Evolutionary conservation across 2,888 invertebrate genomes (phyloP), one percentile per base, ranked within the genome.

Genomic region (Empis stercorea): DNA sequence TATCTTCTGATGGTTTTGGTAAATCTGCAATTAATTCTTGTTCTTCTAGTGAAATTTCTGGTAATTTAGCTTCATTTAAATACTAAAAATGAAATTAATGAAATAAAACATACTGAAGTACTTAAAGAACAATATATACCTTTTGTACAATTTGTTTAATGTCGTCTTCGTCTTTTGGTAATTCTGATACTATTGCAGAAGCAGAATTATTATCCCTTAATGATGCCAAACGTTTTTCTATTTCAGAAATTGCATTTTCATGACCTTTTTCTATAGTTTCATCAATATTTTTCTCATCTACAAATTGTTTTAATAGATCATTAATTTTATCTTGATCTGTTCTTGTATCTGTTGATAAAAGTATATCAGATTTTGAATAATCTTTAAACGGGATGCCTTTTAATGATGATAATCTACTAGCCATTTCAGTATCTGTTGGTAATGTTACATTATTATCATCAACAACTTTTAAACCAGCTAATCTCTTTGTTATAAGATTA

Each of bases 271-370:
- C 68, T n/a, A 73, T 57, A 53, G 73, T 73, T 37, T 73, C 71
- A 52, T 78, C 76, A 9, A 73, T 64, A 56, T 75, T 73, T 43
- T 76, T 70, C 58, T 76, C 73, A 42, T 76, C 75, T 27, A 66
- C 53, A 49, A 67, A 68, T 48, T 69, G 80, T 45, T 72, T 73
- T 48, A 87, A 61, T n/a, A 87, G 68, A 57, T 82, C 80, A 59
- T 84, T 76, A 17, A 76, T 76, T 67, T 84, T 81, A 56, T 87
- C 77, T 59, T 82, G 76, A 57, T 83, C 81, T 13, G 78, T 76
- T 62, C 81, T 74, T 39, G 71, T 71, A 56, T 84, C 81, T 14
- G 72, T 71, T 34, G 70, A 59, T 43, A 71, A 63, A 36, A 73
- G 52, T 34, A 69, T 51, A 48, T 65, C 61, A 50, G 63, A 61